These are phyloP conservation scores for Dendrocincla tyrannina DNA, from an alignment of 2,797 vertebrate species.

Conservation along the genomic window DNA sequence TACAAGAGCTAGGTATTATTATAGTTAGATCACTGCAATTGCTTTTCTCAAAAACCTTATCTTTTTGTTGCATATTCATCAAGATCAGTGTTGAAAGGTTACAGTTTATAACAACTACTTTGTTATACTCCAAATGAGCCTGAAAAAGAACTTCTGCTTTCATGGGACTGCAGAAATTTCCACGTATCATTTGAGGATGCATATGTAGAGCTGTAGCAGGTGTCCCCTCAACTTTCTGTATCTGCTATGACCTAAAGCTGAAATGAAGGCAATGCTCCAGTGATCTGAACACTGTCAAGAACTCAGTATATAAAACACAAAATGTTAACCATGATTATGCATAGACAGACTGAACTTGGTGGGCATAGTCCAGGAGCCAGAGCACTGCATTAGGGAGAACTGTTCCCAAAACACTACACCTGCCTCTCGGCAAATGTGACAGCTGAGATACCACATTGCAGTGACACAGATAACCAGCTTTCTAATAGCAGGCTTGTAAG, in stretches of 20 bases:
- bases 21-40: conserved; percentile 34
- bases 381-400: not conserved
- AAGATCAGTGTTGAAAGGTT: conserved; percentile 56
- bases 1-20: conserved; percentile 60
- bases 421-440: not conserved
- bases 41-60: conserved; percentile 45
- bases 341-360: not conserved
- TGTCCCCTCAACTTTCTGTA: not conserved
- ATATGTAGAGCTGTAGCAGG: not conserved
- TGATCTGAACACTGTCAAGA: not conserved
- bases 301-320: not conserved
- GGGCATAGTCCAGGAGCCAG: not conserved
- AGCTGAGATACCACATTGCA: not conserved
- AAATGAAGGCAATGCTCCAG: not conserved
- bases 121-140: conserved; percentile 20
- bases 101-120: conserved; percentile 49
- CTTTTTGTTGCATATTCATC: conserved; percentile 67
- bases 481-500: not conserved
- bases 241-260: not conserved
- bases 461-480: not conserved
- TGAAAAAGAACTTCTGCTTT: conserved; percentile 22
- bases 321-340: not conserved
- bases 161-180: not conserved
- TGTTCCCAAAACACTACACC: not conserved
- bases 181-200: not conserved